Evolutionary conservation across 2,888 invertebrate genomes (phyloP), one percentile per base, ranked within the genome.

Genomic region (Choreutis nemorana): DNA sequence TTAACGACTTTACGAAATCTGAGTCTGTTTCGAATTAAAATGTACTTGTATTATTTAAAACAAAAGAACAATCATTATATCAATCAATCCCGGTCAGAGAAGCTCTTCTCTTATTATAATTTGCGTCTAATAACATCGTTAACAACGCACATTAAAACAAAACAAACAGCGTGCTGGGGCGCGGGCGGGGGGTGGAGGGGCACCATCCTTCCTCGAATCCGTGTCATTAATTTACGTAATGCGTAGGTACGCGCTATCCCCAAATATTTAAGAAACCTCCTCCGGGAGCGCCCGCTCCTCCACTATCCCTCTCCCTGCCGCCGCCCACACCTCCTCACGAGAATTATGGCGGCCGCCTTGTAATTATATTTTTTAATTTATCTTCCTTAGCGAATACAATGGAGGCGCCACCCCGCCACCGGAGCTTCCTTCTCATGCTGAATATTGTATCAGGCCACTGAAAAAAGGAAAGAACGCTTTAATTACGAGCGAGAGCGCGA

Each of bases 351-450:
- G 81, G 81, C 78, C 80, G 81, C 81, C 79, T 79, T 81, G 82
- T 83, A 84, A 84, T 83, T 83, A 83, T 83, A 83, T 83, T 83
- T 84, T 84, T 83, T 83, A 83, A 84, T 84, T 84, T 83, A 84
- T 84, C 83, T 83, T 83, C 83, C 83, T 83, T 83, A 83, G 81
- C 79, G 81, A 77, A 72, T 75, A 80, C 79, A 80, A 79, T 79
- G 77, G 77, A 75, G 78, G 78, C 75, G 75, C 78, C 78, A 72
- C 78, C 78, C 73, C 61, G 71, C 75, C 71, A 70, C 75, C 68
- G 66, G 54, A 72, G 64, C 71, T 73, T 75, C 77, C 75, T 77
- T 73, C 77, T 75, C 72, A 72, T 75, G 72, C 77, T 77, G 78
- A 77, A 77, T 78, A 78, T 77, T 77, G 78, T 77, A 77, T 78